phyloP scores from a whole-genome alignment of 2,888 invertebrate species.

The Periphyllus acericola region DNA sequence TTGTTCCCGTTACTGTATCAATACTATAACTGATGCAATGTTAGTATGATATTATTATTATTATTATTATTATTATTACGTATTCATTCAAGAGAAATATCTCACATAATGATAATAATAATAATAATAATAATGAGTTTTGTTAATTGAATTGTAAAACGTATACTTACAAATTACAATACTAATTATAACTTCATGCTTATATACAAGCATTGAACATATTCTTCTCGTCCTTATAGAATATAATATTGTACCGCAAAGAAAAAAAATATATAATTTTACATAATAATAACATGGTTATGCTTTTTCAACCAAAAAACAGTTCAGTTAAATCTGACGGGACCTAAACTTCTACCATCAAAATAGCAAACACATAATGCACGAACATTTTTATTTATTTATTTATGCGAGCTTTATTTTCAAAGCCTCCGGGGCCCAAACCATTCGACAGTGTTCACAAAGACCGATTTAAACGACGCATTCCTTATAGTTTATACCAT shows the following conservation, averaged over 20 bases:
- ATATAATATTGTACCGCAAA: neutral
- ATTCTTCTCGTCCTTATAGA: neutral
- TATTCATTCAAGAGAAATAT: neutral
- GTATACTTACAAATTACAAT: neutral
- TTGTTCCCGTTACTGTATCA: too few relatives aligned
- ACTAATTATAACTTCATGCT: neutral
- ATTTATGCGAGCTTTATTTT: constrained; percentile 31
- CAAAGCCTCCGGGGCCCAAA: constrained; percentile 25
- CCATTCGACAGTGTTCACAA: constrained; percentile 36
- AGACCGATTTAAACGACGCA: constrained; percentile 43
- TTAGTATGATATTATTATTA: neutral
- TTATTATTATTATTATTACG: neutral
- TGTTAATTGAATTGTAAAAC: neutral
- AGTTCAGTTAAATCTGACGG: constrained; percentile 33
- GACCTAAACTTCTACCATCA: constrained; percentile 21
- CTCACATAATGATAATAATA: neutral
- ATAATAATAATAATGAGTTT: neutral
- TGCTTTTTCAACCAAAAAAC: constrained; percentile 16
- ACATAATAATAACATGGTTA: constrained; percentile 16
- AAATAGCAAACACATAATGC: constrained; percentile 24
- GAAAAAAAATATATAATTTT: neutral
- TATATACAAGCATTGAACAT: neutral
- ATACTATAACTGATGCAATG: too few relatives aligned
- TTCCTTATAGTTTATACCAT: constrained; percentile 18
- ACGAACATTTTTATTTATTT: constrained; percentile 41